Base-by-base conservation (phyloP, 2,888 invertebrate genomes). In the Griposia aprilina region DNA sequence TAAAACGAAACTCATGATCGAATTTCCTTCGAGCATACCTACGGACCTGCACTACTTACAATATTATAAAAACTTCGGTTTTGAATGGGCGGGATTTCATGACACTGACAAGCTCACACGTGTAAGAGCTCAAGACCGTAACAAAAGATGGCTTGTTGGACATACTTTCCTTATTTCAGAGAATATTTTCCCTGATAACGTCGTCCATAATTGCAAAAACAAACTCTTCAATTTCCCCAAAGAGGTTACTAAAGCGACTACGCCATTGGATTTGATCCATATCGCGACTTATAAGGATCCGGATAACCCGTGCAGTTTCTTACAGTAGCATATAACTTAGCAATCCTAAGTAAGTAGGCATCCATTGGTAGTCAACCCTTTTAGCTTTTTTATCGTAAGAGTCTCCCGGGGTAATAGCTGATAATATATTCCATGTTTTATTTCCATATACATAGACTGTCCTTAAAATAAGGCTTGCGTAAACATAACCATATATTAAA, bases 211-310 rank as follows among this genome's bases (percentile, higher is more conserved):
- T 71, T 81, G 67, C 57, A 59, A 62, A 71, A 8, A 59, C 23
- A 50, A 66, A 83, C 66, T 57, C 41, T 78, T 60, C 74, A 67
- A 63, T 80, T 84, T 84, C 48, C 52, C 20, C 57, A 52, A 84
- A 80, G 55, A 70, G 45, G 36, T 79, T 69, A 66, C 55, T 26
- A 60, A 69, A 73, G n/a, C 36, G 36, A 36, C 52, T 70, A 67
- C n/a, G 30, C 30, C 23, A 60, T 71, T 15, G 62, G n/a, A 59
- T 52, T 66, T 74, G 57, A 74, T 84, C 62, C 36, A 80, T 80
- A 84, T 71, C 70, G 57, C 36, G 36, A 67, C 62, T 52, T 62
- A 73, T 52, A 79, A 66, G 57, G 36, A 62, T 67, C 45, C 1
- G 0, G 17, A 67, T 52, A 66, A 45, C 36, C 36, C 65, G 1